Evolutionary conservation across 2,888 invertebrate genomes (phyloP), one percentile per base, ranked within the genome.

Genomic region (Troilus luridus): DNA sequence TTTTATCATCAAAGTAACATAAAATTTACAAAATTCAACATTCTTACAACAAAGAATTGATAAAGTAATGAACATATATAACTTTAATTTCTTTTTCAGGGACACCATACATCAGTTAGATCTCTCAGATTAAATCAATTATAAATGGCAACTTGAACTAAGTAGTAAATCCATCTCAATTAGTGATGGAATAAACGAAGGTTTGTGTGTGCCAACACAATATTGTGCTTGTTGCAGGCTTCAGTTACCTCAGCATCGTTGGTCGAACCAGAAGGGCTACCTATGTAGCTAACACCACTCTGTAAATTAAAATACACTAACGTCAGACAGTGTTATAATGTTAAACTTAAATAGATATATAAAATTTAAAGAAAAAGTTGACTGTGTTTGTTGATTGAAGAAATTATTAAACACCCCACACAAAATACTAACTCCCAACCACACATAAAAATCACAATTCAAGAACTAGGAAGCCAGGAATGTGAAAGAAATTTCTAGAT

Each of bases 271-370:
- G 98, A 95, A 19, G 99, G 99, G 94, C 98, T 98, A 91, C 97
- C 98, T 93, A 99, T 98, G 94, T 96, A 99, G 88, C 97, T 96
- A 41, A 99, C 99, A 27, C 99, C 99, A 94, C 98, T 98, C 99
- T 99, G 95, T 62, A 95, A 95, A 41, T 62, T 41, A 21, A 67
- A 77, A 41, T 41, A 41, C 14, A 59, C 14, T 14, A 59, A 59
- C 59, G 14, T 59, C 10, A 59, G 1, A 41, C 41, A 41, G 41
- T 41, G 41, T 59, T 59, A 59, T 59, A 12, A 59, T 59, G n/a
- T 59, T 12, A 41, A 41, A 59, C 59, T 12, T 10, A 10, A 12
- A 12, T 24, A 24, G 6, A 24, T 21, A 67, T 11, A 24, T 24
- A 11, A 67, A 11, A 67, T 67, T 67, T 24, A 67, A 24, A 67